phyloP scores from a whole-genome alignment of 1,140 invertebrate genomes.

The Acyrthosiphon pisum region DNA sequence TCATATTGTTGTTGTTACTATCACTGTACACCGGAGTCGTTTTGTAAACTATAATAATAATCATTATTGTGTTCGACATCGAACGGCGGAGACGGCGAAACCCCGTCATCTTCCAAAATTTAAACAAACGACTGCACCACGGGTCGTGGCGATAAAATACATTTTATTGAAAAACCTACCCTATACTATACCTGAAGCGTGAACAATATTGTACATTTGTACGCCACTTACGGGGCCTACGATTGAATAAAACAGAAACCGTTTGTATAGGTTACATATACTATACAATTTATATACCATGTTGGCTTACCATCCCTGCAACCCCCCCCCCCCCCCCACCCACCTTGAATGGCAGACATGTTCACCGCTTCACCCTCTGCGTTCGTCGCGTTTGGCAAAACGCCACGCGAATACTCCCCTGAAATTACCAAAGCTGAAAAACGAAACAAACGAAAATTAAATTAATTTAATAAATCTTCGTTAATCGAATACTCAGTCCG shows the following conservation, averaged over 20 bases:
- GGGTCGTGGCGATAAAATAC: too few relatives aligned
- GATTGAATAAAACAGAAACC: background rate
- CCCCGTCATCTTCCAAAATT: background rate
- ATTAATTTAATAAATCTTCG: conserved; percentile 16
- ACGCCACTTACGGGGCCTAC: background rate
- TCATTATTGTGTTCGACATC: background rate
- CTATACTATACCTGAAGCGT: background rate
- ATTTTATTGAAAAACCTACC: too few relatives aligned
- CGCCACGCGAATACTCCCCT: background rate
- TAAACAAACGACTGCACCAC: background rate
- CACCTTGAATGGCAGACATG: background rate
- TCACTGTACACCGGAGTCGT: background rate
- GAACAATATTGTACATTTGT: background rate
- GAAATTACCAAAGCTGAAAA: conserved; percentile 22
- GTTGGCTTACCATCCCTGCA: background rate
- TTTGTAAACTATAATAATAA: background rate
- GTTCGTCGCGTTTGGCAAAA: background rate
- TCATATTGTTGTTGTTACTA: background rate
- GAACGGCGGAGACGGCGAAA: background rate
- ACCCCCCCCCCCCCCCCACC: too few relatives aligned
- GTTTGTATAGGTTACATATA: background rate
- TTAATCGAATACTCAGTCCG: background rate
- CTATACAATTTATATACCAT: background rate
- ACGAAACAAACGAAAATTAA: conserved; percentile 29
- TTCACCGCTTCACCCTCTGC: background rate